Evolutionary conservation across 2,888 invertebrate species (phyloP), one percentile per base, ranked within the genome.

Genomic region (Ophion ellenae): DNA sequence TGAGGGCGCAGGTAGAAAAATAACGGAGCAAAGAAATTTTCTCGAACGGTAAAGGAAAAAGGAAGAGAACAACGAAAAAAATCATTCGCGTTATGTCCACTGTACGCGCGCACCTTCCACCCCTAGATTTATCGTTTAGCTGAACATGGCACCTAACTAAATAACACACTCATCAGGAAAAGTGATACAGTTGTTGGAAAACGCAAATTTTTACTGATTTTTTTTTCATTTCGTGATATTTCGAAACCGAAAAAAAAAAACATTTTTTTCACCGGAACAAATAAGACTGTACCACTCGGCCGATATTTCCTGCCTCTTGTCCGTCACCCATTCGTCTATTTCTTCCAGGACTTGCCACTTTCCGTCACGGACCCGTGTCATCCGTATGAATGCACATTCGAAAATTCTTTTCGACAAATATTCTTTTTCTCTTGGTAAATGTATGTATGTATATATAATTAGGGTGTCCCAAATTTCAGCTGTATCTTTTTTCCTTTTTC

Each of bases 101-200:
- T 79, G 47, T 76, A 71, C 79, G 82, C 71, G 78, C 75, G n/a
- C 47, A 78, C 74, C 81, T 79, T 53, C 75, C 75, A 79, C 79
- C 82, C 76, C 61, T 82, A 82, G 79, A 82, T 79, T 76, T 20
- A 76, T 71, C 74, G 66, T 82, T 71, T 82, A 79, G 75, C 63
- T 36, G 64, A 57, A 64, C 57, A 57, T 75, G 47, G 82, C 79
- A 85, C 85, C 70, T 63, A 74, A 81, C 47, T n/a, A 74, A 69
- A 32, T 61, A 59, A 79, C 24, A 53, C 66, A 53, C 32, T 40
- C 66, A 28, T n/a, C 40, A 32, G 28, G 36, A 28, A 24, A 63
- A 79, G 66, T 63, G 53, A 63, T 77, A 61, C 69, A 70, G 77
- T 45, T 75, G n/a, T 64, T 36, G 57, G 20, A 59, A 79, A 20